Conservation (phyloP, 2,113 vertebrate species). For the Ceyx melanurus region DNA sequence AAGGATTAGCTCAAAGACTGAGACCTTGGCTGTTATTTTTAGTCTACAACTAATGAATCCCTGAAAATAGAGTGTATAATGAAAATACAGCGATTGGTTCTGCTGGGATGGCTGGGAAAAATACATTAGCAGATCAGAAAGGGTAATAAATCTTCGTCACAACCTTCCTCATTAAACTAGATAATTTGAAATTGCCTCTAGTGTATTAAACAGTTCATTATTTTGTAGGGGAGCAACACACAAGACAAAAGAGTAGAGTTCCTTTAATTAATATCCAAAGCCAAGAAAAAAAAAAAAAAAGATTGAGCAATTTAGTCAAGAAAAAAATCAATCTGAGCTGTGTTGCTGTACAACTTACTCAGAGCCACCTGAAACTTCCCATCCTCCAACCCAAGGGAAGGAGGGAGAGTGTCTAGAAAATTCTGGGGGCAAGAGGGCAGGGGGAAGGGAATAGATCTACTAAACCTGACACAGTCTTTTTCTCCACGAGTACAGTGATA, state of each 20-base stretch:
- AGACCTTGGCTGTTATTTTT: constrained; percentile 55
- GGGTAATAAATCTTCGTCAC: constrained; percentile 65
- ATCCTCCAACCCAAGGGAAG: neutral
- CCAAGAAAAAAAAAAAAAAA: neutral
- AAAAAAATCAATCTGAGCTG: neutral
- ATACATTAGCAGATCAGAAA: constrained; percentile 64
- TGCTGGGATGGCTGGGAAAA: constrained; percentile 55
- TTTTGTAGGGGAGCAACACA: constrained; percentile 46
- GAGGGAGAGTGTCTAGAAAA: neutral
- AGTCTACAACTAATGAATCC: constrained; percentile 59
- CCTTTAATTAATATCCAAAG: constrained; percentile 46
- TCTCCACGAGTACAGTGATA: neutral
- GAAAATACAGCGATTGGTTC: constrained; percentile 50
- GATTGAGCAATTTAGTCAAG: neutral
- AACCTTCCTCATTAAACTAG: constrained; percentile 68
- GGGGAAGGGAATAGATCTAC: neutral
- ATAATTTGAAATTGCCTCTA: constrained; percentile 70
- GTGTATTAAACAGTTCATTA: constrained; percentile 73
- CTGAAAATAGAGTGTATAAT: constrained; percentile 61
- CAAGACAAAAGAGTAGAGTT: constrained; percentile 48
- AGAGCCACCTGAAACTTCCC: neutral
- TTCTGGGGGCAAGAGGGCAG: too few species aligned
- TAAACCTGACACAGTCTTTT: neutral
- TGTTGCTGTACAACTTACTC: neutral
- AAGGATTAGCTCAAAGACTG: constrained; percentile 48